Percentiles rank a stretch among this genome's conserved stretches.
These are phyloP conservation scores for Meriones unguiculatus DNA, from an alignment of 2,113 vertebrate species.

Conservation along the genomic window DNA sequence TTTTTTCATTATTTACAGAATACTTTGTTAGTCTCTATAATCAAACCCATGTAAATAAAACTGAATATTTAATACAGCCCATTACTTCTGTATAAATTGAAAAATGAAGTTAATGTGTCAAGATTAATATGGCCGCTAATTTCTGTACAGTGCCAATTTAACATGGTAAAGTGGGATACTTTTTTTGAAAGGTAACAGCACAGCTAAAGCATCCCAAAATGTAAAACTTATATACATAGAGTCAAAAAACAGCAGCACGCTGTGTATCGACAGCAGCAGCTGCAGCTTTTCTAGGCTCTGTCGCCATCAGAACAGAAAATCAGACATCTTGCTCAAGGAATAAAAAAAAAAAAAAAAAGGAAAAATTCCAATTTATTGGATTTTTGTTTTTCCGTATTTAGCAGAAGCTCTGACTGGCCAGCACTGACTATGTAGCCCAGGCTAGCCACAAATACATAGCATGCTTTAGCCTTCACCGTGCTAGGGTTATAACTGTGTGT, in stretches of 20 bases:
- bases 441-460: not conserved
- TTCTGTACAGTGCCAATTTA: no score
- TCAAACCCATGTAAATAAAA: not conserved
- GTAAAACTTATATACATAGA: not conserved
- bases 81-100: not conserved
- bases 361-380: not conserved
- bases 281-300: not conserved
- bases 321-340: not conserved
- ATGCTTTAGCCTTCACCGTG: not conserved
- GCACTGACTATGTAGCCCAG: not conserved
- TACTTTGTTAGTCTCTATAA: not conserved
- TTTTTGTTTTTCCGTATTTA: not conserved
- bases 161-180: no score
- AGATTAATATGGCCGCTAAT: not conserved
- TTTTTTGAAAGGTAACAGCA: not conserved
- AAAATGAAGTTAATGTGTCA: not conserved
- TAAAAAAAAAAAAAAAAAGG: not conserved
- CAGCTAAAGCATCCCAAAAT: not conserved
- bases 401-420: not conserved
- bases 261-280: no score
- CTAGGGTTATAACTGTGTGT: not conserved
- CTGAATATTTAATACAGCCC: not conserved
- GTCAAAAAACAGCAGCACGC: not conserved
- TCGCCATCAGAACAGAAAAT: not conserved
- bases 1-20: not conserved